phyloP scores from a whole-genome alignment of 2,888 invertebrate genomes.

The Chorisops tibialis region DNA sequence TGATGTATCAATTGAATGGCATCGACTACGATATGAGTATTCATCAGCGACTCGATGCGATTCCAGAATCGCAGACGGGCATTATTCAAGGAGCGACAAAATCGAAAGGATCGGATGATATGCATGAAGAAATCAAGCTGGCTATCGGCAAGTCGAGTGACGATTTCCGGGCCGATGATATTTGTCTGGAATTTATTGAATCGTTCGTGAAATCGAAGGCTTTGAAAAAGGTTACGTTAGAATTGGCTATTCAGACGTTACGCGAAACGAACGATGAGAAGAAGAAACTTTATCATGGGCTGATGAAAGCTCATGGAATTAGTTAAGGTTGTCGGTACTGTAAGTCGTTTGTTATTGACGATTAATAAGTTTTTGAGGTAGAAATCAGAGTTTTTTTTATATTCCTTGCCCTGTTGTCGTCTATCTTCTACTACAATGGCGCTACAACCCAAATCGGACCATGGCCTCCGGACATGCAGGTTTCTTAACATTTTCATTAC shows the following conservation, averaged over 20 bases:
- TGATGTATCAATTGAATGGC: constrained; percentile 59
- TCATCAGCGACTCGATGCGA: constrained; percentile 35
- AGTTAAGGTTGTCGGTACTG: constrained; percentile 37
- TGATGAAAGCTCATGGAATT: constrained; percentile 66
- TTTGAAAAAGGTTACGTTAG: constrained; percentile 64
- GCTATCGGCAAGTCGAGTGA: constrained; percentile 57
- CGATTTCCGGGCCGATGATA: constrained; percentile 54
- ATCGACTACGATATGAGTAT: constrained; percentile 42
- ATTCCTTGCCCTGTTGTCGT: background rate
- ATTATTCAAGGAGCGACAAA: background rate
- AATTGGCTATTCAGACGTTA: constrained; percentile 68
- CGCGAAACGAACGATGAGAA: constrained; percentile 63
- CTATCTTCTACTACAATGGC: too few species aligned
- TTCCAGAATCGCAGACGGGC: constrained; percentile 32
- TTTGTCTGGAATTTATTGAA: constrained; percentile 59
- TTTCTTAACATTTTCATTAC: too few species aligned
- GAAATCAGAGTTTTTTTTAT: background rate
- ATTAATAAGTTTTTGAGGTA: background rate
- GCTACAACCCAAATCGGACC: too few species aligned
- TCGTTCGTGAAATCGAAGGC: constrained; percentile 62
- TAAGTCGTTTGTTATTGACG: background rate
- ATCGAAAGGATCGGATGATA: constrained; percentile 41
- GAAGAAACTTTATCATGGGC: constrained; percentile 59
- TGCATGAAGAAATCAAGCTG: constrained; percentile 55
- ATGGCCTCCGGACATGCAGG: too few species aligned